Evolutionary conservation across 2,113 vertebrate species (phyloP), one percentile per base, ranked within the genome.

Genomic region (Crotalus helleri): DNA sequence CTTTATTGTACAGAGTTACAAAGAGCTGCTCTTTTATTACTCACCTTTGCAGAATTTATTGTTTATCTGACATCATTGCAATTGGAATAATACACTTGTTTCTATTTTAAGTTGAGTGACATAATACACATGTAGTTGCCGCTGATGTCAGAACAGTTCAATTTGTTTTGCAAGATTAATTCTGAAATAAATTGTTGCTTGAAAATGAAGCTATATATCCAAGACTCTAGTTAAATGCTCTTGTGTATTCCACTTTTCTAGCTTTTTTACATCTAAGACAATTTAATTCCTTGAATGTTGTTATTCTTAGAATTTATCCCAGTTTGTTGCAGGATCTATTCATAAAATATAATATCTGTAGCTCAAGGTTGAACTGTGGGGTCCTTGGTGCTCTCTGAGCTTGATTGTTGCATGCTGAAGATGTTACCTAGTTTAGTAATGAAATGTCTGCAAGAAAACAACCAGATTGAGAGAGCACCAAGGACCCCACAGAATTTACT

Each of bases 61-160:
- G 85, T 93, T 90, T 87, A 90, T 90, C 81, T 93, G 92, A 93
- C 92, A 89, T 93, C 90, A 93, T 64, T 93, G 89, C 92, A 93
- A 86, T 90, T 64, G 81, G 49, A 46, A 93, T 87, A 93, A 90
- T 93, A 93, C 88, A 90, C 61, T 87, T 64, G 49, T 86, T 49
- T 87, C 92, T 93, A 93, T 93, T 93, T 93, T 93, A 90, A 90
- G 92, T 51, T 44, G 74, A 89, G 81, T 93, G 89, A 93, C 81
- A 87, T 93, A 93, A 93, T 90, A 86, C 86, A 53, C 57, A 93
- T 93, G 74, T 53, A 90, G 89, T 90, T 93, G 57, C n/a, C 39
- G 46, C 89, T 61, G 57, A 93, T 93, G 57, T 89, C 61, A 33
- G 81, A 86, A 33, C 33, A 89, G 88, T 39, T 26, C 54, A 54